Evolutionary conservation across 1,140 invertebrate species (phyloP), one percentile per base, ranked within the genome.

Genomic region (Zaprionus taronus): DNA sequence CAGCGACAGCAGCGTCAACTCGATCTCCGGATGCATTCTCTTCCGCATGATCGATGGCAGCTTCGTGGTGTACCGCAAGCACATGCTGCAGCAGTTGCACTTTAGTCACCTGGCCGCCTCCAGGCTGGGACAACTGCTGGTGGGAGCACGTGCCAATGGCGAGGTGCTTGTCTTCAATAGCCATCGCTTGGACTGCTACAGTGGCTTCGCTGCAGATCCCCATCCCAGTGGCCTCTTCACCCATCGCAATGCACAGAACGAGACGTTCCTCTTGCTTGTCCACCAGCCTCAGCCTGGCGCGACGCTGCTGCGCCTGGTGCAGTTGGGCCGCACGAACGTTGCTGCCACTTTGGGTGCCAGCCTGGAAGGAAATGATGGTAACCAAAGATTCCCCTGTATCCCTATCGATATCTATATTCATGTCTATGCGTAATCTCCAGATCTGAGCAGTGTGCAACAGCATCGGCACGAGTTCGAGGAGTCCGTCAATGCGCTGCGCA

Each of bases 391-490:
- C 41, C n/a, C 2, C 7, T 17, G 3, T 4, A 17, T n/a, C 0
- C 31, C 31, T 34, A 34, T 34, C 31, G 4, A 17, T 20, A 17
- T 47, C 0, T 12, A 12, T 12, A 14, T 51, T 49, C 14, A 11
- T n/a, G 17, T 20, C 44, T 20, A 4, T 38, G 20, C 34, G 14
- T 56, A 24, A 24, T 58, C 9, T 4, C 0, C 47, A 91, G 91
- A 92, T 70, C 61, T 92, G 11, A 78, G 66, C 55, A 66, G 67
- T 15, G 72, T 83, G 17, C 84, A 91, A 15, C 65, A 76, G 55
- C 91, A 91, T 73, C 82, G 80, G 4, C 91, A 92, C 20, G 77
- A 90, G 20, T 91, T 92, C 24, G 87, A 92, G 69, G 58, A 65
- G 15, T 58, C 81, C 17, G 74, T 91, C 17, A 71, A 73, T 47